Base-by-base conservation (phyloP, 2,888 invertebrate species). In the Chydorus sphaericus region DNA sequence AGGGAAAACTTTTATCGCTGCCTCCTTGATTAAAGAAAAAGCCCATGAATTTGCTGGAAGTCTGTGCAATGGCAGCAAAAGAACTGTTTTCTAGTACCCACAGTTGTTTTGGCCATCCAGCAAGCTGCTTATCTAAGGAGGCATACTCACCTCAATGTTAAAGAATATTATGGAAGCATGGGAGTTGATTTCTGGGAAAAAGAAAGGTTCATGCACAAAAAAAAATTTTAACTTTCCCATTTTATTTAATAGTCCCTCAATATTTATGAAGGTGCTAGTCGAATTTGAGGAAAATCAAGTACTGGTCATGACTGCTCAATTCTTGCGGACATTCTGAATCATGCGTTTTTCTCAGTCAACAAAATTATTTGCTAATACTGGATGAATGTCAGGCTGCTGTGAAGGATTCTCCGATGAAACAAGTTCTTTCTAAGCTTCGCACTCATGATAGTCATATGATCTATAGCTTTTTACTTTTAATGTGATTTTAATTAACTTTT, bases 331-430 rank as follows among this genome's bases (percentile, higher is more conserved):
- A 73, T 87, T 65, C 61, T 91, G 0, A 70, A 72, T 3, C 80
- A 83, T 62, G 74, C 80, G 0, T 68, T 67, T 58, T 59, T 73
- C 20, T 60, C 59, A 28, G 62, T 74, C 48, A 57, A 62, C 4
- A 57, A 66, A 10, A 68, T 91, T 14, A 86, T 69, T 72, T 97
- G 31, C 66, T 94, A 10, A 81, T 98, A 58, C 82, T 97, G 64
- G 97, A 98, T 69, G 97, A 98, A 68, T 97, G 97, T 64, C 97
- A 98, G 67, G 82, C 85, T 66, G 90, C 83, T 0, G 83, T 85
- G 0, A 78, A 78, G 16, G 78, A 80, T 57, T 90, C 92, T 67
- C 82, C 88, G 0, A 92, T 90, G 83, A 73, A 83, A 18, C 71
- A 78, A 59, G 76, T 91, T 10, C 83, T 69, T 52, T 28, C 14